Evolutionary conservation across 2,113 vertebrate genomes (phyloP).

Genomic region (Callospermophilus lateralis): DNA sequence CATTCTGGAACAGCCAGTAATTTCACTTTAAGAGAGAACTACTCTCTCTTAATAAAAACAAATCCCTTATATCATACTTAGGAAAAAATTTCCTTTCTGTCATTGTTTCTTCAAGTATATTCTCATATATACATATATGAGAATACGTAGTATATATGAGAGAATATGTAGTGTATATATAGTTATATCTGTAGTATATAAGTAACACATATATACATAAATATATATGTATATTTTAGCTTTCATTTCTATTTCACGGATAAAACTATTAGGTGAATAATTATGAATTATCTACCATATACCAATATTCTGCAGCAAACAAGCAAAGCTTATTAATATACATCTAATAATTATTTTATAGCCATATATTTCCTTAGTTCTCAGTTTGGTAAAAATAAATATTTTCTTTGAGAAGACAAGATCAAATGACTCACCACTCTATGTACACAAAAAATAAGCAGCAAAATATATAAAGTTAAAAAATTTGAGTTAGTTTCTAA

Average conservation of each 20-base stretch:
- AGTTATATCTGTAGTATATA: no score
- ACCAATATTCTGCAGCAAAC: neutral
- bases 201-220: no score
- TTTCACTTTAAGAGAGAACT: neutral
- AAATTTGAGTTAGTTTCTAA: neutral
- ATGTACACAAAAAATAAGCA: neutral
- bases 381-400: neutral
- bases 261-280: neutral
- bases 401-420: neutral
- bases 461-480: neutral
- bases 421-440: no score
- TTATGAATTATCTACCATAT: neutral
- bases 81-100: neutral
- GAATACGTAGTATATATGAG: no score
- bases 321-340: neutral
- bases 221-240: neutral
- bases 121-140: neutral
- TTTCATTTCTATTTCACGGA: constrained; percentile 5
- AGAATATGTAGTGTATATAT: no score
- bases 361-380: neutral
- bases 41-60: no score
- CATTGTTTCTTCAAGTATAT: neutral
- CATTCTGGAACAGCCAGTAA: neutral
- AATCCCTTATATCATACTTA: neutral
- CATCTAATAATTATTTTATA: neutral